These are phyloP conservation scores for Laothoe populi DNA, from an alignment of 2,888 invertebrate genomes.

Conservation along the genomic window DNA sequence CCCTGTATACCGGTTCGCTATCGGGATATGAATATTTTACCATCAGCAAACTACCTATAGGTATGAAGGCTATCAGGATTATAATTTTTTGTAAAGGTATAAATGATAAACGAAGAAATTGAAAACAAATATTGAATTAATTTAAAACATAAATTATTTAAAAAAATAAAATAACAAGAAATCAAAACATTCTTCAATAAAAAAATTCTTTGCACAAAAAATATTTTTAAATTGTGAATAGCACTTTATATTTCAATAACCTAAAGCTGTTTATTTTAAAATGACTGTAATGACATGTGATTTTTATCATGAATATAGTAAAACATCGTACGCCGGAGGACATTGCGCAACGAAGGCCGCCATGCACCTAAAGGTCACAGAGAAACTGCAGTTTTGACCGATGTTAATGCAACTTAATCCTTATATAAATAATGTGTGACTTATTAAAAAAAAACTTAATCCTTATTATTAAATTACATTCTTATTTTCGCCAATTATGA, in stretches of 20 bases:
- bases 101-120: no score
- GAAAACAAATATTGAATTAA: no score
- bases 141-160: no score
- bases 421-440: slow-evolving; percentile 4
- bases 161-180: no score
- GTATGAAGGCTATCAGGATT: no score
- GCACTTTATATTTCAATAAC: neutral
- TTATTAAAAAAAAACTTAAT: neutral
- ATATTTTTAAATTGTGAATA: neutral
- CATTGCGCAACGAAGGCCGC: slow-evolving; percentile 53
- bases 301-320: slow-evolving; percentile 26
- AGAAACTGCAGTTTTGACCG: slow-evolving; percentile 39
- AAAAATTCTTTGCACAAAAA: neutral
- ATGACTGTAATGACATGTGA: slow-evolving; percentile 19
- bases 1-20: no score
- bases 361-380: slow-evolving; percentile 48
- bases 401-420: slow-evolving; percentile 15
- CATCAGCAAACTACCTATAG: no score
- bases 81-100: no score
- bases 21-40: no score
- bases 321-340: slow-evolving; percentile 44
- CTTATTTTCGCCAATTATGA: neutral
- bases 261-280: neutral
- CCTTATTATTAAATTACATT: no score
- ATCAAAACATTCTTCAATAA: no score